Percentiles rank a stretch among this genome's conserved stretches.
Evolutionary conservation across 2,113 vertebrate species (phyloP).

Genomic region (Micronycteris hirsuta): DNA sequence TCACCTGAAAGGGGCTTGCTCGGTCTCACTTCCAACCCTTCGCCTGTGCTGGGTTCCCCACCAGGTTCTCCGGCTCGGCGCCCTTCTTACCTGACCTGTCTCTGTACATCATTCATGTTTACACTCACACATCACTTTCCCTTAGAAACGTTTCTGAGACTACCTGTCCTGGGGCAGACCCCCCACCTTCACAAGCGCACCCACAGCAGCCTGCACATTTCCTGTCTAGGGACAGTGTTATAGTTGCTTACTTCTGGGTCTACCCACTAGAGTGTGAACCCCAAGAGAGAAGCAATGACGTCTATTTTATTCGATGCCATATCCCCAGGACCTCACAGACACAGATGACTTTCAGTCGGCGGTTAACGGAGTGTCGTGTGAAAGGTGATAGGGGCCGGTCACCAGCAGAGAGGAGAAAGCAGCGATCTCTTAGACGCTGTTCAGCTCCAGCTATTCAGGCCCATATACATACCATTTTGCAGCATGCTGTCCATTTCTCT

Average conservation of each 20-base stretch:
- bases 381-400: background rate
- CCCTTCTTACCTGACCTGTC: background rate
- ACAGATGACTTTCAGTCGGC: too few relatives aligned
- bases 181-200: background rate
- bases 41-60: too few relatives aligned
- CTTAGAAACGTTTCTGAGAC: background rate
- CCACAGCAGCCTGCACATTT: background rate
- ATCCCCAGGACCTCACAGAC: background rate
- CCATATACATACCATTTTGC: background rate
- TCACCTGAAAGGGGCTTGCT: background rate
- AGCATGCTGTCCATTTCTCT: background rate
- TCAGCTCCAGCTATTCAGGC: background rate
- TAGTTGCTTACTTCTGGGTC: too few relatives aligned
- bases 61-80: background rate
- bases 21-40: background rate
- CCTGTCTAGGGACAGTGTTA: background rate
- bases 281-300: background rate
- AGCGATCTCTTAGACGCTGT: background rate
- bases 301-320: rapidly evolving
- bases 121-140: background rate
- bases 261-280: rapidly evolving
- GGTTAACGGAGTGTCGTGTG: background rate
- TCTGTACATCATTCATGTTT: too few relatives aligned
- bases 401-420: background rate
- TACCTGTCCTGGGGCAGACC: too few relatives aligned